Conservation (phyloP, 2,113 vertebrate genomes). For the Emydura subglobosa region DNA sequence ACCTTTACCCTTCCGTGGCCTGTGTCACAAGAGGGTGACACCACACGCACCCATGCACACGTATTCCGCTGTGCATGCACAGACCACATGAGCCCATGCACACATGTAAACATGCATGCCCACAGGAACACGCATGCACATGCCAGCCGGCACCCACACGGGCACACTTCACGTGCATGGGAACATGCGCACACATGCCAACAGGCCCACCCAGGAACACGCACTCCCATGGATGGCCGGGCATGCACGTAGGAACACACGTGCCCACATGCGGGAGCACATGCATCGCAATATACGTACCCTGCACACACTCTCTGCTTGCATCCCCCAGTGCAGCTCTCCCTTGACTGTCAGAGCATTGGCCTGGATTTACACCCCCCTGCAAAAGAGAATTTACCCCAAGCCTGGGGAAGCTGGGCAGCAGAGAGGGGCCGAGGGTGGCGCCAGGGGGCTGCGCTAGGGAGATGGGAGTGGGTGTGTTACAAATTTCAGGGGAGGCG, state of each 20-base stretch:
- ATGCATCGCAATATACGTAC: too few relatives aligned
- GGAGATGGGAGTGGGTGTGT: neutral
- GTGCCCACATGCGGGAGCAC: neutral
- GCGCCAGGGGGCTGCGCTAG: too few relatives aligned
- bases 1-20: neutral
- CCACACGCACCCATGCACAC: rapidly evolving
- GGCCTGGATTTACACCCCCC: neutral
- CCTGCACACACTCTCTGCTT: neutral
- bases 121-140: neutral
- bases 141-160: neutral
- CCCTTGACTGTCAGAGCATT: neutral
- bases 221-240: too few relatives aligned
- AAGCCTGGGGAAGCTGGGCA: neutral
- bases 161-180: neutral
- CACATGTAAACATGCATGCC: neutral
- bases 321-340: neutral
- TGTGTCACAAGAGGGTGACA: neutral
- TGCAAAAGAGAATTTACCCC: neutral
- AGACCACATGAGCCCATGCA: neutral
- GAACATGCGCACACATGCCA: neutral
- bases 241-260: neutral
- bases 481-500: neutral
- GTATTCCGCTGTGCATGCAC: neutral
- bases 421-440: neutral
- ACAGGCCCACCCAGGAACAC: too few relatives aligned